Percentiles rank a stretch among this genome's conserved stretches.
phyloP scores from a whole-genome alignment of 2,888 invertebrate genomes.

The Erebia aethiops region DNA sequence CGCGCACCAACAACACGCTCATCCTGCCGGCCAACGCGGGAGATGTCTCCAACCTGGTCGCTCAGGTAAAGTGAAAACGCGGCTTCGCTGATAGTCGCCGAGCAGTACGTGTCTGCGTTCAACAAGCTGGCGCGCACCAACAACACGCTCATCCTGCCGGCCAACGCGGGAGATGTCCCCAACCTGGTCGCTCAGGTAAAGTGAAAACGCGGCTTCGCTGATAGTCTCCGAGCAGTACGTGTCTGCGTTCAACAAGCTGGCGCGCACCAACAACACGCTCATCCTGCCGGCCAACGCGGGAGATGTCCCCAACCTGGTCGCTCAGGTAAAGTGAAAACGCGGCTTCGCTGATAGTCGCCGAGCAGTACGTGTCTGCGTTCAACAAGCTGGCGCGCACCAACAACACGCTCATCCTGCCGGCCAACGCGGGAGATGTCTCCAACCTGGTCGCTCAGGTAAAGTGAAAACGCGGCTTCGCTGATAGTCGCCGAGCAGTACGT shows the following conservation, averaged over 20 bases:
- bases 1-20: conserved; percentile 96
- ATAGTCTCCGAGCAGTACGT: conserved; percentile 99
- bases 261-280: conserved; percentile 96
- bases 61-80: conserved; percentile 95
- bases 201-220: conserved; percentile 95
- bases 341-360: conserved; percentile 92
- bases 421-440: conserved; percentile 92
- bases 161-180: conserved; percentile 92
- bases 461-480: conserved; percentile 67
- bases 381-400: conserved; percentile 95
- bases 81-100: conserved; percentile 95
- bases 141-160: conserved; percentile 97
- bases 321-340: conserved; percentile 84
- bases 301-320: conserved; percentile 89
- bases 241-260: conserved; percentile 95
- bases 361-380: conserved; percentile 97
- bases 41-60: conserved; percentile 89
- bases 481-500: conserved; percentile 99
- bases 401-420: conserved; percentile 97
- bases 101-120: conserved; percentile 97
- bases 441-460: conserved; percentile 90
- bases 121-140: conserved; percentile 95
- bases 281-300: conserved; percentile 96
- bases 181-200: conserved; percentile 93
- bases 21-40: conserved; percentile 96